Evolutionary conservation across 2,797 vertebrate species (phyloP).

Genomic region (Esox lucius): DNA sequence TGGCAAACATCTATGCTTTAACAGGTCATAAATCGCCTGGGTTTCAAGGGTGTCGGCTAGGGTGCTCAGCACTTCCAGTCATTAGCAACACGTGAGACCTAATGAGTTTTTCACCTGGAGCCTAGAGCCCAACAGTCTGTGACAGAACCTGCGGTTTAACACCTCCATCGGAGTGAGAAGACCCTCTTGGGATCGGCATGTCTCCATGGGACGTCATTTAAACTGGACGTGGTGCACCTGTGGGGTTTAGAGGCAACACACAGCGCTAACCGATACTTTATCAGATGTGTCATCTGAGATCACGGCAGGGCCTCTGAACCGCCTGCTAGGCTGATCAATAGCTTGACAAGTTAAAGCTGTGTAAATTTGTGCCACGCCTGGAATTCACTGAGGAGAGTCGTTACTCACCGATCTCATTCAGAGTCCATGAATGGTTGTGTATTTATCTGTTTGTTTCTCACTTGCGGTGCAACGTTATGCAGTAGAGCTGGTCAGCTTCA

Average conservation of each 20-base stretch:
- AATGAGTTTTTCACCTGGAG: slow-evolving; percentile 53
- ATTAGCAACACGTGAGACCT: slow-evolving; percentile 49
- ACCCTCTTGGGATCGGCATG: slow-evolving; percentile 5
- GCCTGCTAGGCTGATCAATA: neutral
- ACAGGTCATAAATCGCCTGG: slow-evolving; percentile 44
- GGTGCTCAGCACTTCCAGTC: slow-evolving; percentile 38
- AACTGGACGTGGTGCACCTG: slow-evolving; percentile 44
- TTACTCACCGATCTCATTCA: neutral
- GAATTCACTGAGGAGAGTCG: neutral
- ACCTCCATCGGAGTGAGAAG: slow-evolving; percentile 28
- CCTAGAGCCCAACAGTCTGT: slow-evolving; percentile 25
- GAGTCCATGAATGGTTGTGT: neutral
- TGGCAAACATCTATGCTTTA: slow-evolving; percentile 21
- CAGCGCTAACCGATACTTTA: slow-evolving; percentile 26
- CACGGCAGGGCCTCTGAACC: neutral
- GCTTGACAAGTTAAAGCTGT: neutral
- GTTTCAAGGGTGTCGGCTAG: slow-evolving; percentile 18
- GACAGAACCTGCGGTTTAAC: slow-evolving; percentile 31
- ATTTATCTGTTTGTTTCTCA: neutral
- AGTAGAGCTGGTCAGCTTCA: neutral
- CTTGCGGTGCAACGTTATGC: neutral
- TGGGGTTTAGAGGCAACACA: slow-evolving; percentile 5
- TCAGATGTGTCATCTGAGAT: slow-evolving; percentile 3
- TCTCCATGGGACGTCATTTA: slow-evolving; percentile 35
- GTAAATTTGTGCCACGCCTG: neutral